Percentiles rank a stretch among this genome's conserved stretches.
phyloP scores from a whole-genome alignment of 1,140 invertebrate genomes.

The Venturia canescens region DNA sequence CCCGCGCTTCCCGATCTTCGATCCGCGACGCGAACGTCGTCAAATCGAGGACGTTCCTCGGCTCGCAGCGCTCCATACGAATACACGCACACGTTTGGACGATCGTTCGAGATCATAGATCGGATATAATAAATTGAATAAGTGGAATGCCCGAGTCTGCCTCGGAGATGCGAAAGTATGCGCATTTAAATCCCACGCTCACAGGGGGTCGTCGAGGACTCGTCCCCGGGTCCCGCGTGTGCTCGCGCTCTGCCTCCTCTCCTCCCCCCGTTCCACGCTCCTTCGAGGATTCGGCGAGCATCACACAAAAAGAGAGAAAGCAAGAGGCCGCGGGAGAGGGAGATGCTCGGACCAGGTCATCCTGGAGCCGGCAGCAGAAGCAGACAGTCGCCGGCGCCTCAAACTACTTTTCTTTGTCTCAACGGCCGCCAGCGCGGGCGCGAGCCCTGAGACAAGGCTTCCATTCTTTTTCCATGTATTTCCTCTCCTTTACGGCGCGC shows the following conservation, averaged over 20 bases:
- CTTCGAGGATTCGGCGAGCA: conserved; percentile 20
- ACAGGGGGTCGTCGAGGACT: conserved; percentile 45
- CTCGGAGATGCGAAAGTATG: conserved; percentile 2
- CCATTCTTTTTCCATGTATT: conserved; percentile 27
- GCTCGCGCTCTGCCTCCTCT: not conserved
- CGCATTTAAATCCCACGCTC: conserved; percentile 43
- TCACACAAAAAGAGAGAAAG: conserved; percentile 19
- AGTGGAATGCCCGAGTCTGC: conserved; percentile 23
- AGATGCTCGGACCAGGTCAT: conserved; percentile 31
- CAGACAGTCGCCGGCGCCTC: conserved; percentile 56
- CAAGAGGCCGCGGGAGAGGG: not conserved
- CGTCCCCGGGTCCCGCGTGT: conserved; percentile 1
- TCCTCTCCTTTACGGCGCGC: not conserved
- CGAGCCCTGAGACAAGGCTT: conserved; percentile 5
- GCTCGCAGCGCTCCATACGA: not conserved
- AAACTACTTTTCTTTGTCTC: conserved; percentile 63
- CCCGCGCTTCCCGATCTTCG: not conserved
- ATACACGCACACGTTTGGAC: not conserved
- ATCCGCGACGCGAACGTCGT: not conserved
- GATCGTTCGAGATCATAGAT: conserved; percentile 19
- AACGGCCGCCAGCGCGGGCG: conserved; percentile 50
- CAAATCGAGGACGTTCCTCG: not conserved
- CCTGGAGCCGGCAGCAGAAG: conserved; percentile 26
- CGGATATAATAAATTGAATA: conserved; percentile 33
- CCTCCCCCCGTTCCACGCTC: not conserved